phyloP scores from a whole-genome alignment of 2,888 invertebrate species.

The Chesias legatella region DNA sequence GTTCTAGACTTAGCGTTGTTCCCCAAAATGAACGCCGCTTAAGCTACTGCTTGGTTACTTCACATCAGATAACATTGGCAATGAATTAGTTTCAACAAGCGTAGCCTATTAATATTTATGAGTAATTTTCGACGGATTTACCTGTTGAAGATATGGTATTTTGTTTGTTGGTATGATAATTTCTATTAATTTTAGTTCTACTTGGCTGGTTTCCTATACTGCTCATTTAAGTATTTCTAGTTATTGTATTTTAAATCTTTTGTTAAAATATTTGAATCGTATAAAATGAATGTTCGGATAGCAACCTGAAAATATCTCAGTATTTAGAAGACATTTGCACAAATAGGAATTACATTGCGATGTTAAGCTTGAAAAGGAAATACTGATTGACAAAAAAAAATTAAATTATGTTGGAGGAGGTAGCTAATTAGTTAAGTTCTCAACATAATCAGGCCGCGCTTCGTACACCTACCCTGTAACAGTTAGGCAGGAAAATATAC shows the following conservation, averaged over 20 bases:
- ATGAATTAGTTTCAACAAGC: slow-evolving; percentile 17
- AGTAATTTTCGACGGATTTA: slow-evolving; percentile 24
- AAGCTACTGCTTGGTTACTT: slow-evolving; percentile 31
- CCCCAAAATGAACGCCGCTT: slow-evolving; percentile 7
- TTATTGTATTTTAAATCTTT: background rate
- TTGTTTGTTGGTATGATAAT: slow-evolving; percentile 26
- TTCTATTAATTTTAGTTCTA: slow-evolving; percentile 22
- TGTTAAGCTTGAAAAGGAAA: too few relatives aligned
- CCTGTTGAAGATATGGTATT: slow-evolving; percentile 31
- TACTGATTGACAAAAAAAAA: too few relatives aligned
- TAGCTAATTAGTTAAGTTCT: slow-evolving; percentile 17
- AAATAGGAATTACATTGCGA: too few relatives aligned
- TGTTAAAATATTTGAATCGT: background rate
- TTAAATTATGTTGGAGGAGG: too few relatives aligned
- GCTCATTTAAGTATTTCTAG: slow-evolving; percentile 3
- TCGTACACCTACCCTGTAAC: slow-evolving; percentile 45
- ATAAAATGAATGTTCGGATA: background rate
- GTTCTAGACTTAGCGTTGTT: too few relatives aligned
- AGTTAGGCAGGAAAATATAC: slow-evolving; percentile 63
- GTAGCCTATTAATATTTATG: slow-evolving; percentile 34
- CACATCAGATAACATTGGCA: slow-evolving; percentile 15
- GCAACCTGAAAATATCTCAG: too few relatives aligned
- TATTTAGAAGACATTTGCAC: too few relatives aligned
- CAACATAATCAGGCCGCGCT: slow-evolving; percentile 47
- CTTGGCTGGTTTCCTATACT: slow-evolving; percentile 18